phyloP scores from a whole-genome alignment of 2,888 invertebrate species.

The Mechanitis mazaeus region DNA sequence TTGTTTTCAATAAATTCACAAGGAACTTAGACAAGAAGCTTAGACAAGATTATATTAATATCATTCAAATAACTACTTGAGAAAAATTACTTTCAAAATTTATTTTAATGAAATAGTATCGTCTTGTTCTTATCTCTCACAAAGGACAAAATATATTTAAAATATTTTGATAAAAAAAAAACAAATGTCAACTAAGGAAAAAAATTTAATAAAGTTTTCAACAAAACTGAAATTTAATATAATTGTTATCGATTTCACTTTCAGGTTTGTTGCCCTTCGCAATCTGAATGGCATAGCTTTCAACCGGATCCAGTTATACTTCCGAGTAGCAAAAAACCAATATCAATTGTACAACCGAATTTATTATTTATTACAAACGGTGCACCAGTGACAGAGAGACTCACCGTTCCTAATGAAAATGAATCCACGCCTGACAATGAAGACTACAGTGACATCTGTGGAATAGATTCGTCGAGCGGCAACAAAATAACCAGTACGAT shows the following conservation, averaged over 20 bases:
- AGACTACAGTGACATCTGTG: conserved; percentile 12
- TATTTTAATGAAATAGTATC: no score
- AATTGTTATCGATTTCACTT: conserved; percentile 4
- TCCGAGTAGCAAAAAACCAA: conserved; percentile 2
- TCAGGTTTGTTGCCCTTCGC: conserved; percentile 38
- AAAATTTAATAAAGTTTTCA: no score
- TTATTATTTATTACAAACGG: neutral
- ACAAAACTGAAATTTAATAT: no score
- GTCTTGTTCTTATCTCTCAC: no score
- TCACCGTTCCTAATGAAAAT: neutral
- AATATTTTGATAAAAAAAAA: no score
- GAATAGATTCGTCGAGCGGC: conserved; percentile 16
- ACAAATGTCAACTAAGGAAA: no score
- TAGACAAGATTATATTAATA: no score
- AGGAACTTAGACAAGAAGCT: no score
- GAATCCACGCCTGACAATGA: neutral
- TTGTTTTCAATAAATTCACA: no score
- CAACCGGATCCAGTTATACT: conserved; percentile 23
- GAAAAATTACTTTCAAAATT: no score
- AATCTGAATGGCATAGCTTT: conserved; percentile 29
- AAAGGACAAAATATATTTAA: no score
- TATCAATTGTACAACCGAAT: conserved; percentile 1
- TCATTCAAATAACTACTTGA: no score
- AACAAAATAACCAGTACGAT: conserved; percentile 28
- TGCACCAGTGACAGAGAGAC: neutral